phyloP scores from a whole-genome alignment of 2,797 vertebrate genomes.

The Loris lydekkerianus region DNA sequence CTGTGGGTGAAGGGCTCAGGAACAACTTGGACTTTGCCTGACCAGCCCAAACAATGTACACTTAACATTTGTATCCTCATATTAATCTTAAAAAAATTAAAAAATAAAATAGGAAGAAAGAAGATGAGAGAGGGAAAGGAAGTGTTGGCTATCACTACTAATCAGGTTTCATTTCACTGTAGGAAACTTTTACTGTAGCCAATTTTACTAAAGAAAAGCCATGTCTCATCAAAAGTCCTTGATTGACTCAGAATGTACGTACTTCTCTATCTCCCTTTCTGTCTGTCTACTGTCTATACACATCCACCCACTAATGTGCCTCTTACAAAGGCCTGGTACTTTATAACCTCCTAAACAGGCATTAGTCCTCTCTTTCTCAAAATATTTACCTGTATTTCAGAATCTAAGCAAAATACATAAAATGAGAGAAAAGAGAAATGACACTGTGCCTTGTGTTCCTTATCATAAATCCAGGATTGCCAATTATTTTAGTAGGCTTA shows the following conservation, averaged over 20 bases:
- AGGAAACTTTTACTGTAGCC: not conserved
- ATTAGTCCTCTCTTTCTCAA: not conserved
- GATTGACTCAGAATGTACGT: conserved; percentile 1
- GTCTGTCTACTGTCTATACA: not conserved
- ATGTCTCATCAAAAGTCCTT: conserved; percentile 4
- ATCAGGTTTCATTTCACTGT: conserved; percentile 27
- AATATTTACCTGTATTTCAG: conserved; percentile 36
- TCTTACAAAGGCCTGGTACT: not conserved
- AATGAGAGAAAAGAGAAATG: not conserved
- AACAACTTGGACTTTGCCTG: too few species aligned
- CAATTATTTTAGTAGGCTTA: conserved; percentile 34
- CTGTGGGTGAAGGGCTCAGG: too few species aligned
- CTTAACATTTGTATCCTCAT: too few species aligned
- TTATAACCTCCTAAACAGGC: not conserved
- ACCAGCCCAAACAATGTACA: too few species aligned
- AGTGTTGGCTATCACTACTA: not conserved
- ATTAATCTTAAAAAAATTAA: too few species aligned
- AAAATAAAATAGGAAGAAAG: not conserved
- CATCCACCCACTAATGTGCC: not conserved
- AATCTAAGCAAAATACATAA: conserved; percentile 31
- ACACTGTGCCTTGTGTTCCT: not conserved
- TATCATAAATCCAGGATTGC: not conserved
- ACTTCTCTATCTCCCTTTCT: conserved; percentile 5
- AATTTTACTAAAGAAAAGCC: not conserved
- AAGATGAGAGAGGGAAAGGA: not conserved